Percentiles rank a stretch among this genome's conserved stretches.
These are phyloP conservation scores for Urophycis tenuis DNA, from an alignment of 2,797 vertebrate species.

Conservation along the genomic window DNA sequence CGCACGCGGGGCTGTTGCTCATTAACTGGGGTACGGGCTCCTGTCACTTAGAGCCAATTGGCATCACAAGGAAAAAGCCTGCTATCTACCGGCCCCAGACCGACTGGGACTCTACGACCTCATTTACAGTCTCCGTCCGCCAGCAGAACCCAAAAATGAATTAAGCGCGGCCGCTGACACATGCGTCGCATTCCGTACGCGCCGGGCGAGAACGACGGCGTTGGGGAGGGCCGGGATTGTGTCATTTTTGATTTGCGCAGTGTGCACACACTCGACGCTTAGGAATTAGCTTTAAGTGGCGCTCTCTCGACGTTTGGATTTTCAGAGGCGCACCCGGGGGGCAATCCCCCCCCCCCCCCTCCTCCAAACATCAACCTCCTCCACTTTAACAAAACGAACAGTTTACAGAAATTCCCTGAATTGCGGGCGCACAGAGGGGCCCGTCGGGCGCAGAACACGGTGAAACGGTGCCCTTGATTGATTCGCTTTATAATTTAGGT, in stretches of 20 bases:
- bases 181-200: too few species aligned
- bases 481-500: neutral
- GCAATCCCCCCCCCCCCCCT: too few species aligned
- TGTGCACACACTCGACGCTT: neutral
- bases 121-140: neutral
- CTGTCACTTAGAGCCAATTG: conserved; percentile 46
- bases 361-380: neutral
- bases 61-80: conserved; percentile 28
- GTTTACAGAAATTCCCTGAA: neutral
- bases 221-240: too few species aligned
- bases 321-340: too few species aligned
- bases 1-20: conserved; percentile 44
- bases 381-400: too few species aligned
- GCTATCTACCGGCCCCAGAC: conserved; percentile 36
- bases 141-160: too few species aligned
- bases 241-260: neutral
- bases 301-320: too few species aligned
- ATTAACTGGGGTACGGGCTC: conserved; percentile 53
- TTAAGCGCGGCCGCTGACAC: too few species aligned
- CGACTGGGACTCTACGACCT: conserved; percentile 11
- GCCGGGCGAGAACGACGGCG: too few species aligned
- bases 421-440: too few species aligned
- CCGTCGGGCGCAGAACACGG: neutral
- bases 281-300: neutral
- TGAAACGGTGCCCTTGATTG: neutral